A percentile compares a stretch with the other conserved stretches of the same genome.
phyloP scores from a whole-genome alignment of 2,113 vertebrate species.

The Dipodomys ordii region DNA sequence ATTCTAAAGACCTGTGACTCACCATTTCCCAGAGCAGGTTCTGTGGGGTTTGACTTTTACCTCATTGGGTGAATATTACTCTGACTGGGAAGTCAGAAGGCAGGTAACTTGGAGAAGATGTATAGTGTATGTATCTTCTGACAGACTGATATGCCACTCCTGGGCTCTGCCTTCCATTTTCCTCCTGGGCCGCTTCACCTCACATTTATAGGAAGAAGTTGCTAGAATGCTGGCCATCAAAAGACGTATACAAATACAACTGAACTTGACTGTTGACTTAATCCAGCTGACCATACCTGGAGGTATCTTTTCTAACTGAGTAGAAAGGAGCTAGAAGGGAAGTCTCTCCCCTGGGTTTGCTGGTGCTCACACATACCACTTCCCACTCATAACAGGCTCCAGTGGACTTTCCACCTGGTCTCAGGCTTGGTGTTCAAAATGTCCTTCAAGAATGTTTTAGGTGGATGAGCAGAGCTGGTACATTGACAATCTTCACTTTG shows the following conservation, averaged over 20 bases:
- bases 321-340: neutral
- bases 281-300: neutral
- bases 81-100: neutral
- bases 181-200: neutral
- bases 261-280: neutral
- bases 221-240: neutral
- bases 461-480: neutral
- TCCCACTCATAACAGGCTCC: neutral
- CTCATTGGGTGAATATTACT: neutral
- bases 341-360: neutral
- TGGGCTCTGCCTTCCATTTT: neutral
- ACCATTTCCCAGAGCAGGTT: neutral
- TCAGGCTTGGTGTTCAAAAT: neutral
- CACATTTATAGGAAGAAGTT: neutral
- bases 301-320: neutral
- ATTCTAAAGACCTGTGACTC: neutral
- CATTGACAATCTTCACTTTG: neutral
- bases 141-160: neutral
- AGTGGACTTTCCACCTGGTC: neutral
- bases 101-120: too few relatives aligned
- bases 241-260: neutral
- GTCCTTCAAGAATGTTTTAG: neutral
- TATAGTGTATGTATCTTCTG: too few relatives aligned
- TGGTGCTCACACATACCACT: neutral
- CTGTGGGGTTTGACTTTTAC: conserved; percentile 1